Evolutionary conservation across 1,140 invertebrate genomes (phyloP).

Genomic region (Hypothenemus hampei): DNA sequence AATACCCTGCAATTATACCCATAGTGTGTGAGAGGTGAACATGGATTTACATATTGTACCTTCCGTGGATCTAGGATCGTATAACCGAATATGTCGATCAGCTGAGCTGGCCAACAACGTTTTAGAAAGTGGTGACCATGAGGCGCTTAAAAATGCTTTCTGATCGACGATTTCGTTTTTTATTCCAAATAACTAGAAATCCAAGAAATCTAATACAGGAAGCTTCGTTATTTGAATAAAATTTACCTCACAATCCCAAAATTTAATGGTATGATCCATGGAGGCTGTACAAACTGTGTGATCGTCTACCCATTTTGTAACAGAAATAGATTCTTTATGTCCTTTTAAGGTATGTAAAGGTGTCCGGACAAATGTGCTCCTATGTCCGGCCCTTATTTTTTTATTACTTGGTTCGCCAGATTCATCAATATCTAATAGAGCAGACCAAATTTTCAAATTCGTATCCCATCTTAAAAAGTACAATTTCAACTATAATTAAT

Average conservation of each 20-base stretch:
- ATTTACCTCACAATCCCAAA: constrained; percentile 74
- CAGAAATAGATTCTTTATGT: constrained; percentile 86
- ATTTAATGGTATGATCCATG: constrained; percentile 92
- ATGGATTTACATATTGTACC: constrained; percentile 80
- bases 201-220: not conserved
- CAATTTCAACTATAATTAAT: not conserved
- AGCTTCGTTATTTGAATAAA: not conserved
- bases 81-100: constrained; percentile 84
- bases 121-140: constrained; percentile 73
- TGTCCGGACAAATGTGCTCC: constrained; percentile 53
- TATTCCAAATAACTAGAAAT: constrained; percentile 69
- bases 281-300: constrained; percentile 73
- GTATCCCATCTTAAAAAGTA: constrained; percentile 66
- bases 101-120: constrained; percentile 80
- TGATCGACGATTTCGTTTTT: constrained; percentile 79
- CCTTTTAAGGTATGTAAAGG: constrained; percentile 85
- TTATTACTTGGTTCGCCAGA: constrained; percentile 49
- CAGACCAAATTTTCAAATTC: constrained; percentile 73
- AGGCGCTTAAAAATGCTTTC: constrained; percentile 86
- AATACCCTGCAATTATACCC: constrained; percentile 57
- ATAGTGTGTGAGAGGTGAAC: constrained; percentile 86
- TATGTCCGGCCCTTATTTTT: constrained; percentile 44
- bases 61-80: constrained; percentile 85
- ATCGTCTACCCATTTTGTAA: constrained; percentile 74
- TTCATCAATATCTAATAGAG: constrained; percentile 48